Evolutionary conservation across 2,113 vertebrate genomes (phyloP), one percentile per base, ranked within the genome.

Genomic region (Ptychochromis oligacanthus): DNA sequence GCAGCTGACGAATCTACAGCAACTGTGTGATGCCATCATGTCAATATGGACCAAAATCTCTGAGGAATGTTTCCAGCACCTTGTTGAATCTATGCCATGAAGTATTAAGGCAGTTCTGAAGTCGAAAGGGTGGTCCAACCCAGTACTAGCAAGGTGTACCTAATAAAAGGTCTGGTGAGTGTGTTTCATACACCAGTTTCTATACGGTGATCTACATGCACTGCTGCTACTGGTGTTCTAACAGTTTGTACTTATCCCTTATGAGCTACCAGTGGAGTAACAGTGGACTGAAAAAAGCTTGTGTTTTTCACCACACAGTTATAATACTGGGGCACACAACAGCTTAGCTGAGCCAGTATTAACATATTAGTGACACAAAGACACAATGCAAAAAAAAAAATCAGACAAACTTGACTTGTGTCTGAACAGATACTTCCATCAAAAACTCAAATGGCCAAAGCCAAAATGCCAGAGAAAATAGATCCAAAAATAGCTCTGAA

Each of bases 361-460:
- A 86, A 83, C 56, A 55, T 40, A 56, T 84, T 82, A 88, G 79
- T 83, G 82, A 79, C 75, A 77, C 34, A 0, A 56, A 81, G 52
- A 81, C 31, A 85, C 74, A 83, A 18, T 38, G 78, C 64, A 85
- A 79, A 75, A 90, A 82, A 60, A 31, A 84, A 83, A 88, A 54
- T 49, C 58, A 59, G 74, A 80, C 67, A 88, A 92, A 85, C 77
- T 64, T 52, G 82, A 88, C 56, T 77, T 12, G 24, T 38, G 87
- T 74, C 67, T 75, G 43, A 65, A 31, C 34, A 75, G 59, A 61
- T 1, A 60, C 40, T 67, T 60, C 36, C 40, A 38, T 55, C 12
- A 7, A 52, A 52, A 17, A 18, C 5, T 40, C 46, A n/a, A 75
- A 64, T 1, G 5, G 34, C 34, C 6, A 17, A 18, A 49, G 40